A percentile compares a stretch with the other conserved stretches of the same genome.
Conservation (phyloP, 1,140 invertebrate species). For the Orchesella cincta region DNA sequence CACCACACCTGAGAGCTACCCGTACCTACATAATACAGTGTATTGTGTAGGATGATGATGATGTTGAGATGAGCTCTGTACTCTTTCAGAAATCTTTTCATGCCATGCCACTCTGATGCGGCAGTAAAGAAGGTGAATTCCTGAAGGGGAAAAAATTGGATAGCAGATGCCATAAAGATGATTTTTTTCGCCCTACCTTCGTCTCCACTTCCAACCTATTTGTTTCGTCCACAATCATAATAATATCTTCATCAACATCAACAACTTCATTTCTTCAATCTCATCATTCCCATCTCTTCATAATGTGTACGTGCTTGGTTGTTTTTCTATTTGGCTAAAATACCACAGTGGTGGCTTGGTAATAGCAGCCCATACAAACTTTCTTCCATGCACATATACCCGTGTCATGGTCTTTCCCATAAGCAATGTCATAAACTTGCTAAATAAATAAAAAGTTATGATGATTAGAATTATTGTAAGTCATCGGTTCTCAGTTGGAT, state of each 20-base stretch:
- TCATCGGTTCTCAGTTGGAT: too few species aligned
- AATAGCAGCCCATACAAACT: too few species aligned
- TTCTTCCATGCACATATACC: too few species aligned
- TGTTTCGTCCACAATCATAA: constrained; percentile 26
- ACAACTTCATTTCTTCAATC: background rate
- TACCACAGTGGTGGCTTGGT: too few species aligned
- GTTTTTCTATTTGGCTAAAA: background rate
- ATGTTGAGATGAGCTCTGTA: too few species aligned
- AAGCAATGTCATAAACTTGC: too few species aligned
- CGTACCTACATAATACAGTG: too few species aligned
- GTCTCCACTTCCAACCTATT: constrained; percentile 18
- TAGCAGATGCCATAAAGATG: constrained; percentile 23
- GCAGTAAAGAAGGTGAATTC: background rate
- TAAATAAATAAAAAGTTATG: too few species aligned
- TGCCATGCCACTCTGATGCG: background rate
- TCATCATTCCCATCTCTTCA: background rate
- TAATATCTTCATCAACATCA: constrained; percentile 25
- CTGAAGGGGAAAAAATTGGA: constrained; percentile 9
- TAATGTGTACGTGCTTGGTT: background rate
- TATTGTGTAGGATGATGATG: too few species aligned
- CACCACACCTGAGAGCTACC: background rate
- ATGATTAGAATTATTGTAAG: too few species aligned
- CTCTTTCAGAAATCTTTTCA: too few species aligned
- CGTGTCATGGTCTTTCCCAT: too few species aligned
- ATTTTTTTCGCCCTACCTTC: constrained; percentile 26